Conservation (phyloP, 2,888 invertebrate genomes). For the Luperina testacea region DNA sequence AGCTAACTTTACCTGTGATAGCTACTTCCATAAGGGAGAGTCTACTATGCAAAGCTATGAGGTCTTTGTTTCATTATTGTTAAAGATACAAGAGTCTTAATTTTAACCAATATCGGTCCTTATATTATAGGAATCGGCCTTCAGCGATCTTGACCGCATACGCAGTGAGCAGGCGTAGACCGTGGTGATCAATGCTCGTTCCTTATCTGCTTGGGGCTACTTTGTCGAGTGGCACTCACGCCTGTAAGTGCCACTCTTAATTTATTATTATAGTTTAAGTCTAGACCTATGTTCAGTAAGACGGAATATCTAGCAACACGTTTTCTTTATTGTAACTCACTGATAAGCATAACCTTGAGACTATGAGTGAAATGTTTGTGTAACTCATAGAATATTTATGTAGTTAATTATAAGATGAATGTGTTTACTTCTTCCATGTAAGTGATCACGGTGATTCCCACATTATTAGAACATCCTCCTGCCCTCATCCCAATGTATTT, state of each 20-base stretch:
- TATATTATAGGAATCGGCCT: no score
- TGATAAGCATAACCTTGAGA: conserved; percentile 35
- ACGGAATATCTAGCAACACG: conserved; percentile 10
- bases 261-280: not conserved
- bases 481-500: not conserved
- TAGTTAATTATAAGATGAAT: not conserved
- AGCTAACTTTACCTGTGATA: no score
- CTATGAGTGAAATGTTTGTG: conserved; percentile 27
- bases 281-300: not conserved
- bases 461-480: not conserved
- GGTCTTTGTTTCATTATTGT: no score
- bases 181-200: not conserved
- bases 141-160: no score
- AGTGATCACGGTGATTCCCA: not conserved
- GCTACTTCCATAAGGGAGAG: no score
- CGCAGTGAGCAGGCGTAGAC: not conserved
- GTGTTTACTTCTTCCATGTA: not conserved
- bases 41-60: no score
- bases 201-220: no score
- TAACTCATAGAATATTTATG: conserved; percentile 27
- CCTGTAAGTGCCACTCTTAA: not conserved
- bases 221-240: not conserved
- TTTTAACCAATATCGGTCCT: no score
- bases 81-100: no score
- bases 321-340: conserved; percentile 8